Conservation (phyloP, 1,140 invertebrate genomes). For the Danaus melanippus region DNA sequence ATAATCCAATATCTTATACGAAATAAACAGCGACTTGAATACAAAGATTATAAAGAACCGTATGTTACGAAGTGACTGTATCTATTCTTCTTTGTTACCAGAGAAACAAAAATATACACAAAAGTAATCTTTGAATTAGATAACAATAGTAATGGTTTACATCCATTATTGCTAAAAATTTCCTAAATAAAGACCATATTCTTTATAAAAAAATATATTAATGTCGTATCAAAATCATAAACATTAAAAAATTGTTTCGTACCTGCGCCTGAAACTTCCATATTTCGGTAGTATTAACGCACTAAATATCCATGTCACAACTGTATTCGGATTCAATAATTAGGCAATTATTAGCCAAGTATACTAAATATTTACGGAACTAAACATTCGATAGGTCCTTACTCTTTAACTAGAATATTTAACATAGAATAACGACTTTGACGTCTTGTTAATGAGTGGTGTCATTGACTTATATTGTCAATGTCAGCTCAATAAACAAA, state of each 20-base stretch:
- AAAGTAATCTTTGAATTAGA: too few relatives aligned
- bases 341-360: too few relatives aligned
- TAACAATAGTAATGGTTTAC: too few relatives aligned
- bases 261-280: slow-evolving; percentile 50
- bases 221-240: background rate
- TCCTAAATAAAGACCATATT: background rate
- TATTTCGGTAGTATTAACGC: slow-evolving; percentile 7
- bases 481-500: too few relatives aligned
- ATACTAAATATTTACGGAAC: too few relatives aligned
- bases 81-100: slow-evolving; percentile 49
- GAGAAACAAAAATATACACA: slow-evolving; percentile 29
- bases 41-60: too few relatives aligned
- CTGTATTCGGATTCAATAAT: background rate
- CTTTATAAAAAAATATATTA: slow-evolving; percentile 4
- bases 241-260: slow-evolving; percentile 15
- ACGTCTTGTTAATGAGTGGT: background rate
- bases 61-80: slow-evolving; percentile 9
- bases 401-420: background rate
- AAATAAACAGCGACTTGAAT: too few relatives aligned
- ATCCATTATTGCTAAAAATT: too few relatives aligned
- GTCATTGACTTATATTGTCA: background rate
- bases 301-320: slow-evolving; percentile 2
- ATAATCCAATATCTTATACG: too few relatives aligned
- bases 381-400: too few relatives aligned
- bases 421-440: background rate